Percentiles rank a stretch among this genome's conserved stretches.
These are phyloP conservation scores for Fragum sueziense DNA, from an alignment of 2,888 invertebrate genomes.

Conservation along the genomic window DNA sequence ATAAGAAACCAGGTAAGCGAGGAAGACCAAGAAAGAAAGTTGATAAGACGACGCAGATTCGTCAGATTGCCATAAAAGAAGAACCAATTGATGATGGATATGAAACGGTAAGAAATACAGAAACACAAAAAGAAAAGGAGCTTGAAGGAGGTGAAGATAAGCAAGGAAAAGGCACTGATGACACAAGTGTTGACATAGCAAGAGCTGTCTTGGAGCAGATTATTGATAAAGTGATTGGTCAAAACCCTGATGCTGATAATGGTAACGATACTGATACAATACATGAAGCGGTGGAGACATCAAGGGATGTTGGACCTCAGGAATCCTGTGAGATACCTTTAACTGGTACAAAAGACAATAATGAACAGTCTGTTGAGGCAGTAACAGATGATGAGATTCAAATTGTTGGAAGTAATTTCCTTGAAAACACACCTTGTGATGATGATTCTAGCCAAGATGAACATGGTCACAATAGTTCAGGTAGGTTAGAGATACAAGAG, in stretches of 20 bases:
- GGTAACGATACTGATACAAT: neutral
- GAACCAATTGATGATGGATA: conserved; percentile 25
- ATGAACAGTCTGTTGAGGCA: too few species aligned
- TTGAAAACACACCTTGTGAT: too few species aligned
- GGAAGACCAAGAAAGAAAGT: conserved; percentile 6
- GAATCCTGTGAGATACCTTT: too few species aligned
- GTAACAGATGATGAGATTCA: too few species aligned
- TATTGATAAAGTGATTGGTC: neutral
- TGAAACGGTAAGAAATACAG: neutral
- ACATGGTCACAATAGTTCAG: too few species aligned
- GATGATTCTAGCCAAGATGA: too few species aligned
- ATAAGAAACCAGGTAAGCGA: conserved; percentile 12
- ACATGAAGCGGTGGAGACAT: neutral
- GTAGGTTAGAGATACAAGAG: too few species aligned
- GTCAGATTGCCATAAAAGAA: conserved; percentile 19
- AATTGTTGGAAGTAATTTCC: too few species aligned
- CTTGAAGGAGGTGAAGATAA: too few species aligned
- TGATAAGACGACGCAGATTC: neutral
- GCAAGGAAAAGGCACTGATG: neutral
- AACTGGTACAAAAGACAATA: too few species aligned
- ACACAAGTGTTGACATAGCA: neutral
- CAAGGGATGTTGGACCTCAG: too few species aligned
- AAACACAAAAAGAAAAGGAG: too few species aligned
- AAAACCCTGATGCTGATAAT: neutral
- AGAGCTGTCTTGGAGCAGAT: neutral